Evolutionary conservation across 2,797 vertebrate species (phyloP).

Genomic region (Malacoraja senta): DNA sequence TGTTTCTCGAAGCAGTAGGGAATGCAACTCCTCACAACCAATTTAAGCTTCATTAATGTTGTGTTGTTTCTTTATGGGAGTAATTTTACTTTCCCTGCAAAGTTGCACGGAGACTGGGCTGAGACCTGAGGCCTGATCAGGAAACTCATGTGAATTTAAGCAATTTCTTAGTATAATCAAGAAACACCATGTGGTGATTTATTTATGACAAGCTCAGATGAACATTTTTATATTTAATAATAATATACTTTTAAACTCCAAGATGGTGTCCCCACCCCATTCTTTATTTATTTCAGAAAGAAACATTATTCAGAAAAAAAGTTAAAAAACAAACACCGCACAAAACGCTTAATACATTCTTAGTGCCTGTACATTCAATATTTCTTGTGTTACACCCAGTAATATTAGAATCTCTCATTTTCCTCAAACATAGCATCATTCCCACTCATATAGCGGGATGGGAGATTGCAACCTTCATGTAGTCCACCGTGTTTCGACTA

Average conservation of each 20-base stretch:
- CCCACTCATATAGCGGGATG: too few species aligned
- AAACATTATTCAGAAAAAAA: too few species aligned
- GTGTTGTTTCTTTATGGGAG: not conserved
- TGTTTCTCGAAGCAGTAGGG: not conserved
- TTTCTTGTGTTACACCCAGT: too few species aligned
- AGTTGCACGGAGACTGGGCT: not conserved
- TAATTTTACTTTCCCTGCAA: too few species aligned
- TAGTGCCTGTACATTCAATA: too few species aligned
- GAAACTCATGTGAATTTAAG: not conserved
- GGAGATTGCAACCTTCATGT: too few species aligned
- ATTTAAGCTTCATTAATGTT: not conserved
- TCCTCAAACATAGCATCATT: too few species aligned
- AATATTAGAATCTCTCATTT: too few species aligned
- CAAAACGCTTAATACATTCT: too few species aligned
- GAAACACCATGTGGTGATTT: not conserved
- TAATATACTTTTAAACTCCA: not conserved
- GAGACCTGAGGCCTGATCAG: not conserved
- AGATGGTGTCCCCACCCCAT: not conserved
- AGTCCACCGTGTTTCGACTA: too few species aligned
- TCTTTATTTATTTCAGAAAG: too few species aligned
- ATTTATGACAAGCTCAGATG: not conserved
- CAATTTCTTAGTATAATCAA: not conserved
- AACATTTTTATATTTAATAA: not conserved
- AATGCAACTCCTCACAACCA: not conserved
- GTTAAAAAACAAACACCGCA: too few species aligned